These are phyloP conservation scores for Sinhomidia bicolor DNA, from an alignment of 2,888 invertebrate species.

Conservation along the genomic window DNA sequence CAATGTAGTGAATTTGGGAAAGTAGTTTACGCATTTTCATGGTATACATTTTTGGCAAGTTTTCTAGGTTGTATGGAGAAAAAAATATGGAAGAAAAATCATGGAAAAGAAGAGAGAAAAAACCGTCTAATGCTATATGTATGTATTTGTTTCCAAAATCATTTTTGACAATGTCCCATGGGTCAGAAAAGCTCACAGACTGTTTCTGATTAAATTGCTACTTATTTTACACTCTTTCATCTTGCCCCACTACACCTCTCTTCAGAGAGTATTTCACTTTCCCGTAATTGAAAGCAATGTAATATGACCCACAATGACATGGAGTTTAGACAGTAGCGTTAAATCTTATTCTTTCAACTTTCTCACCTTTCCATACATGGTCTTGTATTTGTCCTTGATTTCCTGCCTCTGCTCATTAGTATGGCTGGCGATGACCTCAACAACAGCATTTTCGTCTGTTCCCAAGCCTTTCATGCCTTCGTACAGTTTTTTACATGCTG, in stretches of 20 bases:
- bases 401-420: slow-evolving; percentile 83
- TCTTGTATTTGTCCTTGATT: slow-evolving; percentile 79
- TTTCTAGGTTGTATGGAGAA: neutral
- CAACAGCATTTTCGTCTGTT: slow-evolving; percentile 82
- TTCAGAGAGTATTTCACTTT: too few relatives aligned
- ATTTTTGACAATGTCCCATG: too few relatives aligned
- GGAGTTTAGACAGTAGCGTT: too few relatives aligned
- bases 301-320: neutral
- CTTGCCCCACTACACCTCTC: too few relatives aligned
- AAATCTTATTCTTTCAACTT: neutral
- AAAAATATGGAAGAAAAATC: too few relatives aligned
- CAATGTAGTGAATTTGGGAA: neutral
- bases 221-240: too few relatives aligned
- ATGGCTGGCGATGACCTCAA: slow-evolving; percentile 82
- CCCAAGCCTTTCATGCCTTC: slow-evolving; percentile 81
- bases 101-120: too few relatives aligned
- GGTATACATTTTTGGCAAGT: neutral
- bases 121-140: too few relatives aligned
- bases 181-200: too few relatives aligned
- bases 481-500: slow-evolving; percentile 80
- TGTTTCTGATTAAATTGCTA: too few relatives aligned
- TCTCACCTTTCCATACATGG: slow-evolving; percentile 79
- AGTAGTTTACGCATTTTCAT: slow-evolving; percentile 4
- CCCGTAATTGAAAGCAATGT: too few relatives aligned
- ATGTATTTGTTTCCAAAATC: too few relatives aligned